Conservation (phyloP, 2,888 invertebrate genomes). For the Hyppa rectilinea region DNA sequence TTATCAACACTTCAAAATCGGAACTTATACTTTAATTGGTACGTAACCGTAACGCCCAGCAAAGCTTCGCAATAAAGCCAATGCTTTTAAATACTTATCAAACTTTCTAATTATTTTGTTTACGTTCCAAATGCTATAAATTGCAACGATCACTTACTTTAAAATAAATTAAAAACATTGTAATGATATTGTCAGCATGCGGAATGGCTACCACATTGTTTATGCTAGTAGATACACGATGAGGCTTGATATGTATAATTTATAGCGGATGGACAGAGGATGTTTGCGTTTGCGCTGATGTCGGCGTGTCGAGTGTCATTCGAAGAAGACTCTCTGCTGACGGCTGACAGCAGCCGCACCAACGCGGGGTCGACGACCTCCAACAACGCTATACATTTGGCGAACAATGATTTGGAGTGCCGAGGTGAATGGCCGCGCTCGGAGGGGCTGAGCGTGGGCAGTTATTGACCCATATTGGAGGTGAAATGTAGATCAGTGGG, state of each 20-base stretch:
- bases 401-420: constrained; percentile 91
- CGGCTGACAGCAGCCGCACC: constrained; percentile 81
- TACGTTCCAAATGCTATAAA: constrained; percentile 15
- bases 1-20: not conserved
- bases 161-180: constrained; percentile 7
- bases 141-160: not conserved
- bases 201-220: constrained; percentile 62
- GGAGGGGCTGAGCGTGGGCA: constrained; percentile 90
- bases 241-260: constrained; percentile 61
- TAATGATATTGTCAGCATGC: constrained; percentile 20
- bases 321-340: constrained; percentile 82
- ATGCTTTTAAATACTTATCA: constrained; percentile 6
- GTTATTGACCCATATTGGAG: constrained; percentile 91
- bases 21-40: constrained; percentile 2
- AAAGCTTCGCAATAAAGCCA: constrained; percentile 10
- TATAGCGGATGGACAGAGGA: constrained; percentile 75
- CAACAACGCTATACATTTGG: constrained; percentile 88
- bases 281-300: constrained; percentile 82
- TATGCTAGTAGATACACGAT: constrained; percentile 60
- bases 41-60: not conserved
- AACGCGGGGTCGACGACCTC: constrained; percentile 84
- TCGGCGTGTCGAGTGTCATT: constrained; percentile 86
- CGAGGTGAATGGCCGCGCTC: constrained; percentile 89
- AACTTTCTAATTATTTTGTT: constrained; percentile 34
- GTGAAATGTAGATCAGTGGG: constrained; percentile 91